Base-by-base conservation (phyloP, 2,113 vertebrate genomes). In the Corythoichthys intestinalis region DNA sequence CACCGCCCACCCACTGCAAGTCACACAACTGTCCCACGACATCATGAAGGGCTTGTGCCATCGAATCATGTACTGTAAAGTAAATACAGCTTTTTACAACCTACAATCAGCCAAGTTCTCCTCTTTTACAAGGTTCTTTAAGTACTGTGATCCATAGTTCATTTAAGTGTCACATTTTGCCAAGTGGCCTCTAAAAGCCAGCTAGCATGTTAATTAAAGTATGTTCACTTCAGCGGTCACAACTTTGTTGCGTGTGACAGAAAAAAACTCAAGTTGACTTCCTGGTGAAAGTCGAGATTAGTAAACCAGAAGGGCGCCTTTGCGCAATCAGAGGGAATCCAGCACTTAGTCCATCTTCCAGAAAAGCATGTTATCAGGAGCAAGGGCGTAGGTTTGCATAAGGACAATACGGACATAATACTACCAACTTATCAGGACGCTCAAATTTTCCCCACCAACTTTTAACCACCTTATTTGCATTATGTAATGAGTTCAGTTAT, bases 151-250 rank as follows among this genome's bases (percentile, higher is more conserved):
- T 63, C n/a, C 34, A 46, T 7, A 37, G 34, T 34, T 56, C 28
- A 63, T 47, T 12, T 28, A 34, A 34, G 63, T 47, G 70, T 67
- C 20, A 61, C 48, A 61, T 77, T 64, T n/a, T 52, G 70, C 66
- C 59, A 83, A 81, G 83, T 67, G 81, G 68, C 65, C 54, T 64
- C 66, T 48, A 66, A 20, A 71, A 72, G 72, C 38, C 56, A 39
- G 10, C 71, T 71, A 71, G 63, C 68, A 69, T 70, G 64, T 69
- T 83, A 66, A 79, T 82, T 79, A 81, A 76, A 75, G 71, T 64
- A 69, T 44, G 71, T 65, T 37, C 60, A 65, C 64, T 62, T 69
- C 57, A 66, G 44, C 20, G 44, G 63, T 34, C 20, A 65, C 70
- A 44, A 60, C 49, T 71, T 68, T 77, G n/a, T 66, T 67, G 61